Evolutionary conservation across 2,888 invertebrate genomes (phyloP).

Genomic region (Xanthorhoe designata): DNA sequence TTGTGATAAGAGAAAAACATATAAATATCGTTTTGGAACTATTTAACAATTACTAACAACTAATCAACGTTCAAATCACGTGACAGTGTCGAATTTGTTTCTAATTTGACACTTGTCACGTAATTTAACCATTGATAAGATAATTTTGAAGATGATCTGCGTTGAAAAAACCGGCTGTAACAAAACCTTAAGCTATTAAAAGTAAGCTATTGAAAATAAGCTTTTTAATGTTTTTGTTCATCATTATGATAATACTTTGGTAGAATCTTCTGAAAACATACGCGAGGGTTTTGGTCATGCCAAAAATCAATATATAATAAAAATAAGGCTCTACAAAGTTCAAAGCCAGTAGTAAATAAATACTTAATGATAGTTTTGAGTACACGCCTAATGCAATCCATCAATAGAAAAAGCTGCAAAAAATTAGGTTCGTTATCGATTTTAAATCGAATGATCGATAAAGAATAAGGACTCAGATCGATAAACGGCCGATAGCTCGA

Average conservation of each 20-base stretch:
- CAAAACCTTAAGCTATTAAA: too few relatives aligned
- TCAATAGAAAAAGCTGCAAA: neutral
- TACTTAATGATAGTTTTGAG: neutral
- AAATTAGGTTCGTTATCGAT: conserved; percentile 2
- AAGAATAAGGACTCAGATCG: conserved; percentile 58
- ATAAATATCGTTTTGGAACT: neutral
- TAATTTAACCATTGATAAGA: too few relatives aligned
- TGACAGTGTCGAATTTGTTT: too few relatives aligned
- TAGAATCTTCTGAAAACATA: too few relatives aligned
- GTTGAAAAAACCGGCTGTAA: too few relatives aligned
- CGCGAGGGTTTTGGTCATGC: too few relatives aligned
- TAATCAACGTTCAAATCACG: too few relatives aligned
- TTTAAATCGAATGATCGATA: conserved; percentile 37
- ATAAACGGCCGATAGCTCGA: conserved; percentile 70
- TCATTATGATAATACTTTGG: too few relatives aligned
- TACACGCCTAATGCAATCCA: neutral
- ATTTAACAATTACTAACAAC: neutral
- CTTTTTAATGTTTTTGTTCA: too few relatives aligned
- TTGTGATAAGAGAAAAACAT: neutral
- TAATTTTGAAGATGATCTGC: too few relatives aligned
- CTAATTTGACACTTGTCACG: too few relatives aligned
- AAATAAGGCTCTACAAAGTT: neutral
- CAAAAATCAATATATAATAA: neutral
- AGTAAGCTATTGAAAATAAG: too few relatives aligned
- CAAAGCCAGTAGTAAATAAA: neutral